Evolutionary conservation across 2,113 vertebrate species (phyloP).

Genomic region (Ptyas mucosa): DNA sequence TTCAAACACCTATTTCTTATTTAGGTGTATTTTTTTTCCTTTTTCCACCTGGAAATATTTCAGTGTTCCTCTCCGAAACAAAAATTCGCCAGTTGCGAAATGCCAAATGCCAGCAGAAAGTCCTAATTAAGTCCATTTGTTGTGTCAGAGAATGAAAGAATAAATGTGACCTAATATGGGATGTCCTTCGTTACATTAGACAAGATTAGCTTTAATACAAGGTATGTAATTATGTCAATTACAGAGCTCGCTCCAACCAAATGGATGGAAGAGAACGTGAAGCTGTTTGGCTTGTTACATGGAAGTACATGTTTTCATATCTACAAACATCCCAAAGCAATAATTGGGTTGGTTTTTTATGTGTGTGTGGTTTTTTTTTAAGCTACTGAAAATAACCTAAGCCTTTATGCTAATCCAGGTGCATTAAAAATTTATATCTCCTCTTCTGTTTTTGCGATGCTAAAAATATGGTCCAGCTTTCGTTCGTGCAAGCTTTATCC

Average conservation of each 20-base stretch:
- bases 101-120: slow-evolving; percentile 30
- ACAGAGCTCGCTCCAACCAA: slow-evolving; percentile 39
- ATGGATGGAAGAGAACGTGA: not conserved
- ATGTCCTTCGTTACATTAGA: slow-evolving; percentile 32
- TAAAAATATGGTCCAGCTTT: not conserved
- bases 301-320: not conserved
- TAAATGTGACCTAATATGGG: slow-evolving; percentile 50
- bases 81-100: slow-evolving; percentile 58
- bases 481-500: not conserved
- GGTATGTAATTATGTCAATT: slow-evolving; percentile 38
- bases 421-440: not conserved
- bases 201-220: slow-evolving; percentile 48
- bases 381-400: not conserved
- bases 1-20: too few species aligned
- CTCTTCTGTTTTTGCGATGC: not conserved
- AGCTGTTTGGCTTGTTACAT: slow-evolving; percentile 25
- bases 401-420: not conserved
- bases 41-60: slow-evolving; percentile 45
- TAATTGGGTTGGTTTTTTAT: not conserved
- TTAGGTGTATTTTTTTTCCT: too few species aligned
- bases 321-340: not conserved
- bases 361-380: not conserved
- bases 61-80: slow-evolving; percentile 39
- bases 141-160: slow-evolving; percentile 53
- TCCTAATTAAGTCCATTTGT: slow-evolving; percentile 63